A percentile compares a stretch with the other conserved stretches of the same genome.
Conservation (phyloP, 2,113 vertebrate genomes). For the Cyanoliseus patagonus region DNA sequence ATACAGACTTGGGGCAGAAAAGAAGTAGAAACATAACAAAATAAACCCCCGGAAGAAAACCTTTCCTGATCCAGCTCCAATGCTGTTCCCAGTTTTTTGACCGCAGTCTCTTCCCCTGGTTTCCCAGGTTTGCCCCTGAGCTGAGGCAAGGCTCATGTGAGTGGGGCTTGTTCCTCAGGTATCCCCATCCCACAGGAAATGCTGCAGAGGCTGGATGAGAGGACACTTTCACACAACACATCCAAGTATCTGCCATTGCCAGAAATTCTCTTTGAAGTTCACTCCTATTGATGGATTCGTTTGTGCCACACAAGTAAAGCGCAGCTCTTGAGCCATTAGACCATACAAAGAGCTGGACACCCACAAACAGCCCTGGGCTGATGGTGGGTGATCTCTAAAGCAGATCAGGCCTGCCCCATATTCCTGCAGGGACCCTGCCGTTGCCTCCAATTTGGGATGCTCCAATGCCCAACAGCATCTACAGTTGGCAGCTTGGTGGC, state of each 20-base stretch:
- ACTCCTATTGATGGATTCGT: fast-evolving
- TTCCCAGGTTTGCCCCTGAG: neutral
- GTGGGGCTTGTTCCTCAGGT: neutral
- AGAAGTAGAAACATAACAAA: neutral
- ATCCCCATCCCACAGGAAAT: neutral
- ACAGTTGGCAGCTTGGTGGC: fast-evolving
- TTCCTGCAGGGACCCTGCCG: neutral
- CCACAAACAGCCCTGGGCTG: fast-evolving
- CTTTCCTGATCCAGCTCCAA: neutral
- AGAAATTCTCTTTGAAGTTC: neutral
- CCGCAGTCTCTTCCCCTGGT: neutral
- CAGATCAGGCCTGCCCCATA: fast-evolving
- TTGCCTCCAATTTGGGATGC: neutral
- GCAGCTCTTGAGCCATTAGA: neutral
- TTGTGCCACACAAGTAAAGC: neutral
- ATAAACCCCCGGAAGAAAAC: neutral
- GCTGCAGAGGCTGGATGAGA: neutral
- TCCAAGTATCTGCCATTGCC: fast-evolving
- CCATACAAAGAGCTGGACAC: neutral
- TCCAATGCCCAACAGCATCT: fast-evolving
- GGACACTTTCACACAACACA: fast-evolving
- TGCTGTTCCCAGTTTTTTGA: neutral
- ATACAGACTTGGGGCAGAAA: neutral
- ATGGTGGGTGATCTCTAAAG: fast-evolving
- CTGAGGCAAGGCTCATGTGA: neutral